phyloP scores from a whole-genome alignment of 2,113 vertebrate species.

The Paedocypris sp. region DNA sequence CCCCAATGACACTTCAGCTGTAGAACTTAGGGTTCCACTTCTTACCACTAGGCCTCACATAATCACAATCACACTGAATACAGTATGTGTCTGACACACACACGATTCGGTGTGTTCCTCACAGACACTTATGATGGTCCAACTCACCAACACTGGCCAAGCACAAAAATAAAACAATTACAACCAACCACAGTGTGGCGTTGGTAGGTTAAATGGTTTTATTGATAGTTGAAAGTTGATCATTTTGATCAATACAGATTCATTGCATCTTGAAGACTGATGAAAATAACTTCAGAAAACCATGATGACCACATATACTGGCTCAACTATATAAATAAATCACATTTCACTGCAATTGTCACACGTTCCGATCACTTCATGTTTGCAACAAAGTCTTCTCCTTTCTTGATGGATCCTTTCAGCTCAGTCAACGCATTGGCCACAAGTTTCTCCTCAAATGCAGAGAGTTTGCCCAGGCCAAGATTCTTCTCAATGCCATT shows the following conservation, averaged over 20 bases:
- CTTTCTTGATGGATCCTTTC: constrained; percentile 93
- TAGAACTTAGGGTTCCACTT: too few species aligned
- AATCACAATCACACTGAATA: too few species aligned
- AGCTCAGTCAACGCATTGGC: constrained; percentile 75
- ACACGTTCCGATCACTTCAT: constrained; percentile 69
- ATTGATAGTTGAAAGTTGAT: constrained; percentile 45
- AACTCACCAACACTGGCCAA: too few species aligned
- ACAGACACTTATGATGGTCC: too few species aligned
- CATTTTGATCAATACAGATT: constrained; percentile 53
- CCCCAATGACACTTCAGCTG: too few species aligned
- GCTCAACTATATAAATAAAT: constrained; percentile 37
- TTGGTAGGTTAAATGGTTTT: constrained; percentile 41
- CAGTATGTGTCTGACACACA: too few species aligned
- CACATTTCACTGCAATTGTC: constrained; percentile 7
- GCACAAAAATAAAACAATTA: too few species aligned
- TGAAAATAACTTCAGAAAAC: constrained; percentile 32
- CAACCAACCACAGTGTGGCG: too few species aligned
- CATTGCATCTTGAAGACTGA: constrained; percentile 33
- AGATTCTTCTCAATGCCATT: constrained; percentile 95
- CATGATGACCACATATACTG: constrained; percentile 34
- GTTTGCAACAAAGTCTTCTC: constrained; percentile 84
- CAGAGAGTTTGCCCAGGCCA: constrained; percentile 78
- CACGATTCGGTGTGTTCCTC: too few species aligned
- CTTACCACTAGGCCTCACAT: too few species aligned
- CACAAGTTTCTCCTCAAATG: constrained; percentile 91